These are phyloP conservation scores for Synergus umbraculus DNA, from an alignment of 2,888 invertebrate genomes.

Conservation along the genomic window DNA sequence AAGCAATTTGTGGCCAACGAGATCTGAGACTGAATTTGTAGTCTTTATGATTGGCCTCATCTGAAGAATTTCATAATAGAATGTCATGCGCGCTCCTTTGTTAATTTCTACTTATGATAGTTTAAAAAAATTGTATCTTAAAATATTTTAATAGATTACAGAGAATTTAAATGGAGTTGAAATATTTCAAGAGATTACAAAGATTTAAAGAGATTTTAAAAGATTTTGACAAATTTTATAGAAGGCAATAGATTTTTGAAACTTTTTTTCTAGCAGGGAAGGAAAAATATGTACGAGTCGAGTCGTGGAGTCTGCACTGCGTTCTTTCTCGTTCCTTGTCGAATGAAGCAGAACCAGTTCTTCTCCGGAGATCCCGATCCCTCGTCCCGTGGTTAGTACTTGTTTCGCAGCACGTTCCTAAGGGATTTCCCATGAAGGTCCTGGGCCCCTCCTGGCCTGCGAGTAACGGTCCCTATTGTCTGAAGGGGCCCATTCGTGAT, in stretches of 20 bases:
- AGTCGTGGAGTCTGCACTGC: constrained; percentile 15
- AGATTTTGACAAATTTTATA: no score
- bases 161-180: no score
- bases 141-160: no score
- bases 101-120: no score
- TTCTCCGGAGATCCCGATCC: constrained; percentile 10
- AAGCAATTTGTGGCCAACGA: neutral
- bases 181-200: no score
- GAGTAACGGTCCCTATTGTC: constrained; percentile 57
- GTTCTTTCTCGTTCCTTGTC: constrained; percentile 26
- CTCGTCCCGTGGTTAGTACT: constrained; percentile 9
- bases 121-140: no score
- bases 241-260: no score
- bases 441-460: constrained; percentile 51
- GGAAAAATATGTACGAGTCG: constrained; percentile 41
- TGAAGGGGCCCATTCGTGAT: neutral
- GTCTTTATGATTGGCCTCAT: constrained; percentile 5
- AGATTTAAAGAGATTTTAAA: no score
- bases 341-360: constrained; percentile 20
- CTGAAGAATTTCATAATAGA: neutral
- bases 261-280: neutral
- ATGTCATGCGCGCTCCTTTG: no score
- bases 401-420: constrained; percentile 13
- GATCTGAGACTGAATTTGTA: neutral
- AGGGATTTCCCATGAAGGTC: constrained; percentile 47